Evolutionary conservation across 2,888 invertebrate genomes (phyloP), one percentile per base, ranked within the genome.

Genomic region (Pyrrhosoma nymphula): DNA sequence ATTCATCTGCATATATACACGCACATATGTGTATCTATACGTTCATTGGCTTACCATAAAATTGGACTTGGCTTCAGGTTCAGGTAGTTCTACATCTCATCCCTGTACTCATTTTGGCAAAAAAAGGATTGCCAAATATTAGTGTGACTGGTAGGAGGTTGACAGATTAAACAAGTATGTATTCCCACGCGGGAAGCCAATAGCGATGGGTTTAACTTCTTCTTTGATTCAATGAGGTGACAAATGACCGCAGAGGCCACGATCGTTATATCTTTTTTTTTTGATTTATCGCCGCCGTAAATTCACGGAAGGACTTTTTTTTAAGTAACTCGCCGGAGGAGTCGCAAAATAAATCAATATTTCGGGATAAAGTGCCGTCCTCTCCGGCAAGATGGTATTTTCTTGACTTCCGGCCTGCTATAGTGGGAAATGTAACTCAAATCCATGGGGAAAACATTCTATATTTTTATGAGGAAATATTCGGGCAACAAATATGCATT

Each of bases 141-240:
- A 47, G 69, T 47, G 63, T 69, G 35, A 14, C n/a, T 39, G 91
- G 82, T 30, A 82, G 82, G 82, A 82, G 82, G 82, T 82, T 35
- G 35, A 82, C 69, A 93, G 69, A 93, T 93, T 60, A n/a, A 93
- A 75, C 35, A 35, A 82, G 82, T 35, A 35, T 16, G 82, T 82
- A 82, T 82, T 82, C 35, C 82, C 93, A 69, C 47, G 47, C 18
- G 75, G 69, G 69, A 26, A 47, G n/a, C 47, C 63, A 69, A 93
- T 26, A 69, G 47, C 47, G 75, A 47, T 47, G 91, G 63, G 91
- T 69, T 63, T 35, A 75, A 69, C 82, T 82, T 82, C 60, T 4
- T 47, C 69, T 75, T 93, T 69, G 69, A 93, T 93, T 93, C 63
- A 55, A 93, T 69, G 69, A 93, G 93, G 63, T 93, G 93, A 93